Evolutionary conservation across 2,888 invertebrate genomes (phyloP), one percentile per base, ranked within the genome.

Genomic region (Ptychoptera albimana): DNA sequence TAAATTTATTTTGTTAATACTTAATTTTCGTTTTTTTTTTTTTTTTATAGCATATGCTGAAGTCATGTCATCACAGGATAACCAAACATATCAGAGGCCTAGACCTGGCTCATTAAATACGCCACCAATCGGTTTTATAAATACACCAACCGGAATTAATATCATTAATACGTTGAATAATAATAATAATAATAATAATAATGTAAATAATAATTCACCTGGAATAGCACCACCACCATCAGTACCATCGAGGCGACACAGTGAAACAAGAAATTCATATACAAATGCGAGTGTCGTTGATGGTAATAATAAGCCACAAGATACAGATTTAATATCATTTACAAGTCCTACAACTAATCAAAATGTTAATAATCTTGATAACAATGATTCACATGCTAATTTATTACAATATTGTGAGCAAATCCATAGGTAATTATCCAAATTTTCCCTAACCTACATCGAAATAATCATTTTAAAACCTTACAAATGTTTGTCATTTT

Each of bases 281-380:
- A 43, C 11, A 15, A 32, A 12, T 9, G 13, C n/a, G 7, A 39
- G 23, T 23, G 23, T 23, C 7, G 23, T 3, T 10, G 40, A 43
- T 13, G 39, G 14, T 52, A 46, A 44, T 12, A 47, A 46, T 52
- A 46, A 43, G 11, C 43, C 45, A n/a, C 46, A 50, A 43, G 64
- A 67, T 23, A 75, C 71, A 47, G 82, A 82, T 65, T 64, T 82
- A 49, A 82, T 82, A 53, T 81, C 79, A 11, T 82, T 82, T 57
- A 63, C 75, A 14, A 81, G 78, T 59, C 81, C 81, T 14, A 73
- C 73, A 6, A 61, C 70, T 8, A 14, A 9, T 39, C 10, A 38
- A 38, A 29, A 11, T n/a, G 1, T 36, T 6, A 32, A 50, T 54
- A n/a, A 58, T 23, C 23, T 23, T 23, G 23, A 23, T 23, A 23